phyloP scores from a whole-genome alignment of 2,888 invertebrate genomes.

The Drosophila colorata region DNA sequence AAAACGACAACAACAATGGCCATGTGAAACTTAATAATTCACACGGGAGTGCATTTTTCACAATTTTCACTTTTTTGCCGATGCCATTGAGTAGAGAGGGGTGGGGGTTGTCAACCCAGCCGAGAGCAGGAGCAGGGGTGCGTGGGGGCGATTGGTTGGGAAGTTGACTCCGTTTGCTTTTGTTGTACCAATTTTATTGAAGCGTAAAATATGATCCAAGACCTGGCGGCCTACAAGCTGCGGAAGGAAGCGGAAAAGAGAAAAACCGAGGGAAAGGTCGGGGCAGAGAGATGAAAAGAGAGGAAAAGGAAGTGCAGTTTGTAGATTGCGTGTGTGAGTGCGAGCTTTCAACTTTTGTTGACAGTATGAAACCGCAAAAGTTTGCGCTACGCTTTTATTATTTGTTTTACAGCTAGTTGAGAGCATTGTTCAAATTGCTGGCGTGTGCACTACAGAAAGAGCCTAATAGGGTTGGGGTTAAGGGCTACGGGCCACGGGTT shows the following conservation, averaged over 20 bases:
- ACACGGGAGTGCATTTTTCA: slow-evolving; percentile 78
- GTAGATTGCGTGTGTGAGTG: slow-evolving; percentile 25
- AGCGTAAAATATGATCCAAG: slow-evolving; percentile 75
- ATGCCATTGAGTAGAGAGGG: slow-evolving; percentile 25
- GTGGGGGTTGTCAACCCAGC: slow-evolving; percentile 1
- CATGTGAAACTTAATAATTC: slow-evolving; percentile 77
- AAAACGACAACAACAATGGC: slow-evolving; percentile 53
- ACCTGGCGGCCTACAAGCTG: slow-evolving; percentile 40
- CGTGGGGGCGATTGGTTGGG: slow-evolving; percentile 26
- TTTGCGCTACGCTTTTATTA: slow-evolving; percentile 73
- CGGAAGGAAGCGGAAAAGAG: neutral
- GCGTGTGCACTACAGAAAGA: slow-evolving; percentile 31
- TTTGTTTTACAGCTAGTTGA: slow-evolving; percentile 79
- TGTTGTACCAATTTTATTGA: slow-evolving; percentile 71
- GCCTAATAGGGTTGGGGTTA: slow-evolving; percentile 1
- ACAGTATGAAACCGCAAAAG: slow-evolving; percentile 77
- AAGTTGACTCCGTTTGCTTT: slow-evolving; percentile 43
- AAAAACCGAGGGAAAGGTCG: too few species aligned
- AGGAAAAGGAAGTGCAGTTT: slow-evolving; percentile 4
- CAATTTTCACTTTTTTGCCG: slow-evolving; percentile 66
- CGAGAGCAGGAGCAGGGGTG: neutral
- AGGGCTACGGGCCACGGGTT: neutral
- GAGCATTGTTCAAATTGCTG: slow-evolving; percentile 72
- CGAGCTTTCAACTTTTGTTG: slow-evolving; percentile 69
- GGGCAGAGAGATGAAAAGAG: neutral